Evolutionary conservation across 2,888 invertebrate species (phyloP), one percentile per base, ranked within the genome.

Genomic region (Stenoptilia bipunctidactyla): DNA sequence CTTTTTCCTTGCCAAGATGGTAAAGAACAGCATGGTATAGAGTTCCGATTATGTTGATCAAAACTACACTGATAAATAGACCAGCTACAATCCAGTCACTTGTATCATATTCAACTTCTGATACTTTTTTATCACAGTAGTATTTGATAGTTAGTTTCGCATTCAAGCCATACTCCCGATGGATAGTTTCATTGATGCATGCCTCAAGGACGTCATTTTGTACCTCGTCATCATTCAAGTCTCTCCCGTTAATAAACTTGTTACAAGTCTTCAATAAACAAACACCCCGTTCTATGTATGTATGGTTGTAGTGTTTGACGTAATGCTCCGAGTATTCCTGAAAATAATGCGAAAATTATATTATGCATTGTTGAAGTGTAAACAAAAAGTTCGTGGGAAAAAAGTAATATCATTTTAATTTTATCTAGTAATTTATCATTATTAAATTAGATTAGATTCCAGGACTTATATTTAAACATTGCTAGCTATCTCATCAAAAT

Each of bases 171-270:
- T 55, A 55, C 6, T 51, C 36, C 3, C 45, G 41, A 34, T 46
- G 46, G 1, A 56, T 43, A 15, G 49, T 41, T 33, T 51, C 47
- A 35, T 58, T 57, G 6, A 58, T 41, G 51, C 61, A 61, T 45
- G 38, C 44, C 43, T 45, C 51, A 46, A 60, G 50, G 45, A 47
- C 44, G 12, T n/a, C 33, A 2, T 15, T 36, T 40, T 51, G 44
- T 41, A 49, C 53, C 36, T 34, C 15, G 2, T 30, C 30, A n/a
- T 30, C 12, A 10, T 30, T 10, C n/a, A 30, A n/a, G 30, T 30
- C 10, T 30, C 30, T 4, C 2, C 10, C n/a, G 3, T 2, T n/a
- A 8, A 30, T 30, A 10, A 30, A 39, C 2, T 36, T 12, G 1
- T 13, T 2, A 5, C 36, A 36, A 1, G 36, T 30, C 15, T 30